Percentiles rank a stretch among this genome's conserved stretches.
Conservation (phyloP, 1,140 invertebrate genomes). For the Papilio polytes region DNA sequence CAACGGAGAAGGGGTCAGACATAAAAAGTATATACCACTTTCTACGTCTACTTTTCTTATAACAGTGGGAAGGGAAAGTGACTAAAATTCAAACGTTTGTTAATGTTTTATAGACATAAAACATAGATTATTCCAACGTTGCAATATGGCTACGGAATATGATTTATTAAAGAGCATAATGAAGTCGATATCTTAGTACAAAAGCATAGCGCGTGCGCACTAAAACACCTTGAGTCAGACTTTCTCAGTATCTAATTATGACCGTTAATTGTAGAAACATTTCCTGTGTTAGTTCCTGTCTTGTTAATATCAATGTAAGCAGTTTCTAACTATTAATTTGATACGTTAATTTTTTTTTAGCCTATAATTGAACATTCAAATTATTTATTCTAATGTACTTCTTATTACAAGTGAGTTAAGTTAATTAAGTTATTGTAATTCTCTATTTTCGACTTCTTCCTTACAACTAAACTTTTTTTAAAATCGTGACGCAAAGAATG, state of each 20-base stretch:
- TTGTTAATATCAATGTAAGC: background rate
- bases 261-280: conserved; percentile 10
- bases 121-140: no score
- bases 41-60: no score
- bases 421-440: no score
- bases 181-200: background rate
- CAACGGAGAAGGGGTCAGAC: no score
- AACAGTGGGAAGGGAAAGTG: no score
- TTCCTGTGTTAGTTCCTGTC: conserved; percentile 18
- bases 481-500: no score
- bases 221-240: conserved; percentile 5
- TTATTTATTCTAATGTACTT: background rate
- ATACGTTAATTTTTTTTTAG: background rate
- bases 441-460: no score
- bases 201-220: background rate
- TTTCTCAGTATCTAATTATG: conserved; percentile 13
- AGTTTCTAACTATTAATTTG: background rate
- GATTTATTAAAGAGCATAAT: background rate
- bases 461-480: no score
- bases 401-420: no score
- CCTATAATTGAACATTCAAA: background rate
- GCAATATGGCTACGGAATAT: background rate
- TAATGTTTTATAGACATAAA: no score
- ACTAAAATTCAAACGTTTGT: no score
- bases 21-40: no score